A percentile compares a stretch with the other conserved stretches of the same genome.
These are phyloP conservation scores for Luffia ferchaultella DNA, from an alignment of 2,888 invertebrate genomes.

Conservation along the genomic window DNA sequence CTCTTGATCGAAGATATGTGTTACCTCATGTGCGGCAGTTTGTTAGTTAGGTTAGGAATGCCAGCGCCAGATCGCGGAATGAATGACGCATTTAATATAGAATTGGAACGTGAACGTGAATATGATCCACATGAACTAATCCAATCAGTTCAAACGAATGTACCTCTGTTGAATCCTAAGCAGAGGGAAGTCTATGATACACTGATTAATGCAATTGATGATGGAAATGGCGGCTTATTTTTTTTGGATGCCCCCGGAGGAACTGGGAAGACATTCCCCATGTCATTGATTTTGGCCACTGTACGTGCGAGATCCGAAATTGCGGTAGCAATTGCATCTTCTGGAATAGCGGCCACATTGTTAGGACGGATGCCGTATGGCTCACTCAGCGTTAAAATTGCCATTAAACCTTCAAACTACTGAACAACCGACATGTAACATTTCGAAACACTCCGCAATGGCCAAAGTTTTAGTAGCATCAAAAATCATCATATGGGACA, in stretches of 20 bases:
- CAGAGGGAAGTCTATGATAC: slow-evolving; percentile 2
- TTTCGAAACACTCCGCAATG: no score
- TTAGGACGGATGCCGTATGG: slow-evolving; percentile 20
- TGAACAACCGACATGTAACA: no score
- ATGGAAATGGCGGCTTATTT: slow-evolving; percentile 7
- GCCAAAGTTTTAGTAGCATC: no score
- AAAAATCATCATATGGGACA: no score
- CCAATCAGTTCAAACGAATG: neutral
- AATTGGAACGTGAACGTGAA: neutral
- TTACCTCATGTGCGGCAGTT: no score
- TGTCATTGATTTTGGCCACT: no score
- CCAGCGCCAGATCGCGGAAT: no score
- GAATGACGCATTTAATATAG: no score
- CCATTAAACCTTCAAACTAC: no score
- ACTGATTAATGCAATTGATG: slow-evolving; percentile 1
- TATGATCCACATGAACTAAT: neutral
- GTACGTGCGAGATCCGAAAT: slow-evolving; percentile 18
- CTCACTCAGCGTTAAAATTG: slow-evolving; percentile 23
- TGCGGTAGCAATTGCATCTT: slow-evolving; percentile 20
- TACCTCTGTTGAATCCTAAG: slow-evolving; percentile 3
- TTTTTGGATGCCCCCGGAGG: slow-evolving; percentile 38
- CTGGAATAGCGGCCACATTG: no score
- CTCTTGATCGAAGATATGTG: no score
- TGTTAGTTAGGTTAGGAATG: no score
- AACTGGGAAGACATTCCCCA: slow-evolving; percentile 21